Evolutionary conservation across 2,797 vertebrate genomes (phyloP).

Genomic region (Ambastaia sidthimunki): DNA sequence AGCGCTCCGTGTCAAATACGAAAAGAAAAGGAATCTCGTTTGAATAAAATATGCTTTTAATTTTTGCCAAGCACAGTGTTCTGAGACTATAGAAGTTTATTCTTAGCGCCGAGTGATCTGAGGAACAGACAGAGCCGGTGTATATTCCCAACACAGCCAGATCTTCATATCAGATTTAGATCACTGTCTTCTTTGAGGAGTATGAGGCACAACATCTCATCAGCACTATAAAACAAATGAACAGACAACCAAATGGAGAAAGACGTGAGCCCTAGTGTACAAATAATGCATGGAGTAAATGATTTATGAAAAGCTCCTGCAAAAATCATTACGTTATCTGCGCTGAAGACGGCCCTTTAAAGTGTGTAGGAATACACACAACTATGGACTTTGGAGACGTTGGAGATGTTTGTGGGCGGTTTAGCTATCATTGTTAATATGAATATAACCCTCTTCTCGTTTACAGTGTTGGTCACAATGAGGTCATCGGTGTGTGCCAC

Average conservation of each 20-base stretch:
- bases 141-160: constrained; percentile 13
- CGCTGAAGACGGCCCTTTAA: background rate
- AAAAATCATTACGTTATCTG: constrained; percentile 8
- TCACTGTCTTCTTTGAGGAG: constrained; percentile 44
- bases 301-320: background rate
- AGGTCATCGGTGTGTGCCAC: constrained; percentile 96
- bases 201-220: background rate
- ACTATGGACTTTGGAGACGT: background rate
- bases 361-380: background rate
- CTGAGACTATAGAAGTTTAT: constrained; percentile 41
- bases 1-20: background rate
- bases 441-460: constrained; percentile 56
- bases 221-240: constrained; percentile 4
- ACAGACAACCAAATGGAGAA: background rate
- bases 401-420: background rate
- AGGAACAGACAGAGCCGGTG: constrained; percentile 22
- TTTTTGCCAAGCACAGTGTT: constrained; percentile 35
- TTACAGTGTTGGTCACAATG: constrained; percentile 97
- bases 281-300: background rate
- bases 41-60: constrained; percentile 43
- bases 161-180: constrained; percentile 38
- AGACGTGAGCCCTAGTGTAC: background rate
- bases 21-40: constrained; percentile 29
- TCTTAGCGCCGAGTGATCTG: constrained; percentile 37
- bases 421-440: background rate